Base-by-base conservation (phyloP, 1,140 invertebrate species). In the Drusus annulatus region DNA sequence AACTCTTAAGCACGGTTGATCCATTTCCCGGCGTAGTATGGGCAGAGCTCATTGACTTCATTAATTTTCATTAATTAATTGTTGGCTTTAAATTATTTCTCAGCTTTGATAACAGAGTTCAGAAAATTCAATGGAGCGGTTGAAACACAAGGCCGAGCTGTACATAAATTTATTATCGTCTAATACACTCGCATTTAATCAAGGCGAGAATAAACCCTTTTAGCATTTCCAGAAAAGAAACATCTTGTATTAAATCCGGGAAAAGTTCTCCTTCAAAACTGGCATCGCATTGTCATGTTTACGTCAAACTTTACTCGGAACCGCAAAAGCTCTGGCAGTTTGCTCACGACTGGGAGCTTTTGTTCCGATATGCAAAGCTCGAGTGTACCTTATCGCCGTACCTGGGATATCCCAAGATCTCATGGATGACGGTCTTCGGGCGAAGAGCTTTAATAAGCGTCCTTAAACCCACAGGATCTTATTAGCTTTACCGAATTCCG, bases 211-310 rank as follows among this genome's bases (percentile, higher is more conserved):
- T 58, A 58, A 58, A 58, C 54, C 54, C 54, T 21, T 58, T 58
- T 21, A 21, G 25, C 60, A 63, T 63, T 63, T 63, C 21, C 16
- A 21, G 23, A 28, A 25, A 63, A 7, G 25, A 28, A 63, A 63
- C 60, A 63, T 50, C 63, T 45, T 68, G n/a, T 68, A 45, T 68
- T 45, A 36, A 68, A 50, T 36, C 36, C n/a, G n/a, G 15, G 23
- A 36, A 31, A 68, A 68, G n/a, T 74, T 54, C 21, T 28, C 50
- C 17, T 19, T 16, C 50, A 74, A 23, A 54, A 54, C 50, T 56
- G 31, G 13, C 21, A 76, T 25, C 52, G 74, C 56, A 60, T 45
- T 60, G 74, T 76, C 74, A 76, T 76, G 74, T 76, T 76, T 58
- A 76, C 74, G 74, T 76, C 74, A 76, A 45, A 56, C 52, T 76